These are phyloP conservation scores for Apodemia hepburni DNA, from an alignment of 2,888 invertebrate genomes.

Conservation along the genomic window DNA sequence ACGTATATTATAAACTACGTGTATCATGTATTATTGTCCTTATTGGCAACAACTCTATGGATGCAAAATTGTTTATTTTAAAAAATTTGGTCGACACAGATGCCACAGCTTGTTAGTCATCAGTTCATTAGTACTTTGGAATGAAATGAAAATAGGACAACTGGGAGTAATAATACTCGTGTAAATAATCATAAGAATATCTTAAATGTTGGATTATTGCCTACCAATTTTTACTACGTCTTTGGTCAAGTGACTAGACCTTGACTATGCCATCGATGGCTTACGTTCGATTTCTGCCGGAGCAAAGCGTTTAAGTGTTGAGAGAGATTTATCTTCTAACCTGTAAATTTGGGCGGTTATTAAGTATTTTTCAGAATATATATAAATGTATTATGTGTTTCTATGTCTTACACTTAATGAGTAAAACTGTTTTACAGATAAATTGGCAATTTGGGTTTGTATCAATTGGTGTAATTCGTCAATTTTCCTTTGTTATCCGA, in stretches of 20 bases:
- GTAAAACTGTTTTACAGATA: too few relatives aligned
- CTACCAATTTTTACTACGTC: not conserved
- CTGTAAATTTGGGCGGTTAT: too few relatives aligned
- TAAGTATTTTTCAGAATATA: too few relatives aligned
- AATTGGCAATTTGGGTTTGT: too few relatives aligned
- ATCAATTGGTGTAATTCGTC: too few relatives aligned
- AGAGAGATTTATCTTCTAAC: too few relatives aligned
- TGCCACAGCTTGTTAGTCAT: not conserved
- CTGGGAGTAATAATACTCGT: not conserved
- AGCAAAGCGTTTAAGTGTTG: too few relatives aligned
- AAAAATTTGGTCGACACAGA: not conserved
- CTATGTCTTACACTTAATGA: too few relatives aligned
- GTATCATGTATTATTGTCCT: not conserved
- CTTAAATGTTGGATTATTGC: not conserved
- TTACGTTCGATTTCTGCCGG: not conserved
- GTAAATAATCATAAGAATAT: not conserved
- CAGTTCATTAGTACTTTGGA: conserved; percentile 6
- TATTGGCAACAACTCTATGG: not conserved
- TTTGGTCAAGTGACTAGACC: not conserved
- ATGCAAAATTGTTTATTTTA: conserved; percentile 6
- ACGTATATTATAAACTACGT: not conserved
- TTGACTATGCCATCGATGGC: not conserved
- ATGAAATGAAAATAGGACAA: not conserved
- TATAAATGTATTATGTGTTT: too few relatives aligned
- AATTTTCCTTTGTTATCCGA: too few relatives aligned